phyloP scores from a whole-genome alignment of 2,888 invertebrate genomes.

The Lasioglossum oenotherae region DNA sequence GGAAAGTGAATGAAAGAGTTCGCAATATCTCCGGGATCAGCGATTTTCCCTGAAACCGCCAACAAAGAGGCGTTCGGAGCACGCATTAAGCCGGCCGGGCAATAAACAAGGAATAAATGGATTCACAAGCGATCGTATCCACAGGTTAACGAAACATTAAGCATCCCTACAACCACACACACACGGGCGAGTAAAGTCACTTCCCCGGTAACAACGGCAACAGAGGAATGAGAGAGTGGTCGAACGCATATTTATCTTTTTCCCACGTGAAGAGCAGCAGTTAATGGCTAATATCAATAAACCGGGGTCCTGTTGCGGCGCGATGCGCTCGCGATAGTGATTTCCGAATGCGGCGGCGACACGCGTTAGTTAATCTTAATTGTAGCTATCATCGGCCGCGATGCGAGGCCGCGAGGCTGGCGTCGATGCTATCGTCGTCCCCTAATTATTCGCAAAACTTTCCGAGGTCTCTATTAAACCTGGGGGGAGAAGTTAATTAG shows the following conservation, averaged over 20 bases:
- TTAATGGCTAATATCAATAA: slow-evolving; percentile 14
- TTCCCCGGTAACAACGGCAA: background rate
- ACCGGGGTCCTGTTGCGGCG: background rate
- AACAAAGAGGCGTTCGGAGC: background rate
- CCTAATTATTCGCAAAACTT: slow-evolving; percentile 43
- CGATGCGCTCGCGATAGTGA: slow-evolving; percentile 7
- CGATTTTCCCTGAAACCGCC: background rate
- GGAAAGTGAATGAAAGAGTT: background rate
- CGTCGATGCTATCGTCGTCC: slow-evolving; percentile 21
- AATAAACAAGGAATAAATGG: background rate
- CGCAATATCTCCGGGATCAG: background rate
- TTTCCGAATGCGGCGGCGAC: background rate
- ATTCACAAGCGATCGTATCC: background rate
- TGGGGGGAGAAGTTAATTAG: slow-evolving; percentile 54
- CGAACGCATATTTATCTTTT: background rate
- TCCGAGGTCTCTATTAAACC: slow-evolving; percentile 54
- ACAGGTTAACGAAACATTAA: background rate
- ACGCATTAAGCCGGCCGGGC: background rate
- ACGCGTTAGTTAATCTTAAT: slow-evolving; percentile 43
- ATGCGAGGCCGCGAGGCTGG: background rate
- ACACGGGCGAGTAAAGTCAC: background rate
- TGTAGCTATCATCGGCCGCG: slow-evolving; percentile 27
- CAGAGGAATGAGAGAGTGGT: background rate
- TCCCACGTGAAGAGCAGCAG: background rate
- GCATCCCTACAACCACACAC: background rate